These are phyloP conservation scores for Sycophaga agraensis DNA, from an alignment of 1,140 invertebrate species.

Conservation along the genomic window DNA sequence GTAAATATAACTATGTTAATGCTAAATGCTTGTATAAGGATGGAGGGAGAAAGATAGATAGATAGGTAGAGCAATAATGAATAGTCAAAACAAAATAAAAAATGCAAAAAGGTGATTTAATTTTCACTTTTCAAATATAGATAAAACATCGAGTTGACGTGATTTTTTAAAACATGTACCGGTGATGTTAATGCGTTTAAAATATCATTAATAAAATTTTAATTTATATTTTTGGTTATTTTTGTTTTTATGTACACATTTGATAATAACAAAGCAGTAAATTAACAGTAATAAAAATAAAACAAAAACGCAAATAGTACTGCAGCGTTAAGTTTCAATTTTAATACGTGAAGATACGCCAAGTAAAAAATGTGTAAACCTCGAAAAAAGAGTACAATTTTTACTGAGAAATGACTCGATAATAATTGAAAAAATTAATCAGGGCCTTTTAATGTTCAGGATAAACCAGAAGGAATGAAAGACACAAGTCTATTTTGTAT, in stretches of 20 bases:
- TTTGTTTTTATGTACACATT: conserved; percentile 2
- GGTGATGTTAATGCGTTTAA: not conserved
- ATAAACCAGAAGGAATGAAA: not conserved
- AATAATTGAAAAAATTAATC: conserved; percentile 27
- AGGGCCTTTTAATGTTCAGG: not conserved
- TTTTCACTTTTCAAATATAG: not conserved
- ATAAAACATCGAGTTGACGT: not conserved
- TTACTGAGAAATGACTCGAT: conserved; percentile 15
- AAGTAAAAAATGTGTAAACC: conserved; percentile 4
- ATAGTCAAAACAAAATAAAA: conserved; percentile 10
- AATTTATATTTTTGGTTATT: conserved; percentile 10
- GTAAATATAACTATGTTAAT: conserved; percentile 41
- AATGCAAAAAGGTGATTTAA: not conserved
- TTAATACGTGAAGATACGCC: not conserved
- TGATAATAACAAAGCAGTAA: not conserved
- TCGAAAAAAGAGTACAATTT: conserved; percentile 18
- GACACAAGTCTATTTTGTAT: conserved; percentile 22
- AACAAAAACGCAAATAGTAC: too few relatives aligned
- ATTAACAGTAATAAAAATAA: too few relatives aligned
- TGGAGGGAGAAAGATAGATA: conserved; percentile 4
- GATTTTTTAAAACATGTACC: not conserved
- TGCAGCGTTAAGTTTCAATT: too few relatives aligned
- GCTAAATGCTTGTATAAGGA: conserved; percentile 33
- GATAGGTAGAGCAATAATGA: not conserved
- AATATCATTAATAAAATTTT: conserved; percentile 12